A percentile compares a stretch with the other conserved stretches of the same genome.
Conservation (phyloP, 2,888 invertebrate species). For the Stenolophus ochropezus region DNA sequence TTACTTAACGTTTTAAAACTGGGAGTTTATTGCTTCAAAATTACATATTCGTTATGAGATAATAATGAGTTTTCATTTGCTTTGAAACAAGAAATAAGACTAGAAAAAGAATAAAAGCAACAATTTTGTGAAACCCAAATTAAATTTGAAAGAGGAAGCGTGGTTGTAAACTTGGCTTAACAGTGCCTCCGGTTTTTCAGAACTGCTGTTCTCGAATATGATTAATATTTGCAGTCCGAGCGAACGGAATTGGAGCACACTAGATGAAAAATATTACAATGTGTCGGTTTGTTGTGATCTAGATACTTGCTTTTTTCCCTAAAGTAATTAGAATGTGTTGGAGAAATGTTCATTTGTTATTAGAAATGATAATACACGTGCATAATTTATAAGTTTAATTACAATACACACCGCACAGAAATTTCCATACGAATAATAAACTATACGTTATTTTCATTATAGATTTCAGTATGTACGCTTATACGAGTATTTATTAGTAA, state of each 20-base stretch:
- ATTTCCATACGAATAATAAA: background rate
- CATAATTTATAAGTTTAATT: background rate
- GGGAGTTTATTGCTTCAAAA: no score
- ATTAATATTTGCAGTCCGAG: constrained; percentile 42
- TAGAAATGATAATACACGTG: constrained; percentile 17
- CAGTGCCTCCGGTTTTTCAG: constrained; percentile 50
- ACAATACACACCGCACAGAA: background rate
- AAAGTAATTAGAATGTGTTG: constrained; percentile 37
- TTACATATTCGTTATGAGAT: no score
- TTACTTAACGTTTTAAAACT: no score
- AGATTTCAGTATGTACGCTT: no score
- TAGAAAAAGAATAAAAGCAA: no score
- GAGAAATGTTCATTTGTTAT: constrained; percentile 33
- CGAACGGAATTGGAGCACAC: constrained; percentile 28
- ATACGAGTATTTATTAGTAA: no score
- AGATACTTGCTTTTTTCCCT: constrained; percentile 15
- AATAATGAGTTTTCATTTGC: no score
- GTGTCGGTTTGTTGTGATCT: constrained; percentile 44
- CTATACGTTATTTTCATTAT: no score
- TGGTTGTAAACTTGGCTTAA: background rate
- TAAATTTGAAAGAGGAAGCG: background rate
- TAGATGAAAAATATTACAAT: constrained; percentile 42
- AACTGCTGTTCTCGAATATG: constrained; percentile 46
- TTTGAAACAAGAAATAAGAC: no score
- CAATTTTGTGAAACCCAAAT: background rate